A percentile compares a stretch with the other conserved stretches of the same genome.
phyloP scores from a whole-genome alignment of 1,140 invertebrate genomes.

The Thrips palmi region DNA sequence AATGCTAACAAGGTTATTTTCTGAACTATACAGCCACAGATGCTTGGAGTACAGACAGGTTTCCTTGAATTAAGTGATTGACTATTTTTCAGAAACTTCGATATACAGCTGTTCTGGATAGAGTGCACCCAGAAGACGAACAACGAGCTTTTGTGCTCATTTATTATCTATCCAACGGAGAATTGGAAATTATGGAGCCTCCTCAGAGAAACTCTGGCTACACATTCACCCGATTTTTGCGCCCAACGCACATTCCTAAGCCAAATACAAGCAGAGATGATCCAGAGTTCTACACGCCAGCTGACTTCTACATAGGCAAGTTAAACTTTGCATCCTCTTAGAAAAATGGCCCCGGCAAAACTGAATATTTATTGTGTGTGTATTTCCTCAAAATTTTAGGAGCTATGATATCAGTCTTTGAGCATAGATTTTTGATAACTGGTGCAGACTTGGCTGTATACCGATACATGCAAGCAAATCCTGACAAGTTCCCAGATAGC shows the following conservation, averaged over 20 bases:
- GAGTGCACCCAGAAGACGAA: slow-evolving; percentile 44
- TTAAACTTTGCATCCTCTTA: slow-evolving; percentile 2
- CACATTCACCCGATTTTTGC: slow-evolving; percentile 47
- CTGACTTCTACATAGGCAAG: slow-evolving; percentile 38
- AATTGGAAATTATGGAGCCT: slow-evolving; percentile 38
- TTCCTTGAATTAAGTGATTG: too few relatives aligned
- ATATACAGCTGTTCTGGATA: slow-evolving; percentile 42
- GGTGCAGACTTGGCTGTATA: slow-evolving; percentile 49
- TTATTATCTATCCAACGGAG: slow-evolving; percentile 42
- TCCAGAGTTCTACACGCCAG: slow-evolving; percentile 41
- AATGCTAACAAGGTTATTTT: slow-evolving; percentile 32
- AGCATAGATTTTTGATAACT: slow-evolving; percentile 42
- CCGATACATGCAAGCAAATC: slow-evolving; percentile 45
- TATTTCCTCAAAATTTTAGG: slow-evolving; percentile 22
- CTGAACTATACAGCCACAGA: neutral
- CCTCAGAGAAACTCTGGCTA: slow-evolving; percentile 45
- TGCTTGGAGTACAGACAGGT: neutral
- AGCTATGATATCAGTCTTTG: slow-evolving; percentile 37
- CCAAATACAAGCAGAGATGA: slow-evolving; percentile 36
- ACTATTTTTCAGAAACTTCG: slow-evolving; percentile 26
- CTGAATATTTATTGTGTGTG: neutral
- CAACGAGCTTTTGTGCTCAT: slow-evolving; percentile 41
- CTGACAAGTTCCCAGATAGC: slow-evolving; percentile 41
- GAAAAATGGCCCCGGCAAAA: neutral
- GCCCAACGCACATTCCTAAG: slow-evolving; percentile 43